phyloP scores from a whole-genome alignment of 2,888 invertebrate genomes.

The Cheilosia variabilis region DNA sequence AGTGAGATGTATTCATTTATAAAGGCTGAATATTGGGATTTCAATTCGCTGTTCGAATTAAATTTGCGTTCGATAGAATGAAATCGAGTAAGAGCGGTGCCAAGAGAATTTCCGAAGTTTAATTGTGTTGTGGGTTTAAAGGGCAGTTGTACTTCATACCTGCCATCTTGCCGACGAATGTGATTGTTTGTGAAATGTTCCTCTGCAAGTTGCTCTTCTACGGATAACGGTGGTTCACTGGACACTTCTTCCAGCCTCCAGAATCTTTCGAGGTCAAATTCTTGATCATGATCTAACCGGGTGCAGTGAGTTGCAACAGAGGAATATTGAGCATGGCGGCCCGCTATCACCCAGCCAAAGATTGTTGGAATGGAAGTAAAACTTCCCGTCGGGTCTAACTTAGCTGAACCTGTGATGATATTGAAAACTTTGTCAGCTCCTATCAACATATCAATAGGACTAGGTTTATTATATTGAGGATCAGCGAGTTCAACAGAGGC shows the following conservation, averaged over 20 bases:
- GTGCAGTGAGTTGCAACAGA: neutral
- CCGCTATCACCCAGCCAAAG: constrained; percentile 21
- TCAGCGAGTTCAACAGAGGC: constrained; percentile 13
- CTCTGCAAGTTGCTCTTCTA: constrained; percentile 22
- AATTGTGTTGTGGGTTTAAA: neutral
- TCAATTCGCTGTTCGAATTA: neutral
- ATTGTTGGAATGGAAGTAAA: constrained; percentile 3
- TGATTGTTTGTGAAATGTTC: constrained; percentile 7
- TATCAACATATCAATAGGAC: neutral
- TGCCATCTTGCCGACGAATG: constrained; percentile 3
- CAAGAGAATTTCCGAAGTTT: constrained; percentile 23
- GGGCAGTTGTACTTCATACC: constrained; percentile 22
- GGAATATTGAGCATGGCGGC: neutral
- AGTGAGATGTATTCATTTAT: constrained; percentile 34
- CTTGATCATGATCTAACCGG: constrained; percentile 1
- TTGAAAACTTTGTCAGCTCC: neutral
- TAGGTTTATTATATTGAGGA: constrained; percentile 7
- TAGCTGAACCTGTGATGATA: neutral
- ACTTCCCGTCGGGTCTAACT: neutral
- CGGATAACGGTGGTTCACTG: constrained; percentile 8
- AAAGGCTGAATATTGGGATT: constrained; percentile 12
- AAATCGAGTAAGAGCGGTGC: constrained; percentile 4
- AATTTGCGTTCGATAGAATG: constrained; percentile 23
- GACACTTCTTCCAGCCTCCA: constrained; percentile 9
- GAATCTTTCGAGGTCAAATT: constrained; percentile 17